A percentile compares a stretch with the other conserved stretches of the same genome.
Conservation (phyloP, 2,888 invertebrate species). For the Therioaphis trifolii region DNA sequence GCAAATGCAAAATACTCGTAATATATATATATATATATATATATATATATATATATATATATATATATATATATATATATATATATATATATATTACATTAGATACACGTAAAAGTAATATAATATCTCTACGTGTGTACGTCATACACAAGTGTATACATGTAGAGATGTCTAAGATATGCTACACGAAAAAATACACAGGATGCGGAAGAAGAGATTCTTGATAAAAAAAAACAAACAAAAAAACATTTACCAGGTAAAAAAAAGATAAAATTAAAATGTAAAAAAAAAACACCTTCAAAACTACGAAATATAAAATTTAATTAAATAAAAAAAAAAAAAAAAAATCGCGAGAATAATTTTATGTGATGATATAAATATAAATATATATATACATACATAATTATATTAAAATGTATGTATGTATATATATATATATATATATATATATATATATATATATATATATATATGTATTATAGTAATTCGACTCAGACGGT, state of each 20-base stretch:
- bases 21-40: no score
- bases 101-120: background rate
- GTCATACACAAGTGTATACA: background rate
- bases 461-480: no score
- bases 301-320: no score
- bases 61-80: no score
- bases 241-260: constrained; percentile 13
- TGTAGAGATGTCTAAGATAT: background rate
- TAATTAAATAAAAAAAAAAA: no score
- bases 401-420: no score
- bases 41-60: no score
- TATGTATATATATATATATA: no score
- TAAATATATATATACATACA: no score
- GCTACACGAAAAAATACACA: constrained; percentile 48
- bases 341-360: background rate
- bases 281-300: constrained; percentile 43
- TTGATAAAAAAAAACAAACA: constrained; percentile 14
- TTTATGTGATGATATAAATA: no score
- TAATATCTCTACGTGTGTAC: background rate
- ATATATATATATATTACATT: no score
- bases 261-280: constrained; percentile 27
- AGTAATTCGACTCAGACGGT: constrained; percentile 72
- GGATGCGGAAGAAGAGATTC: constrained; percentile 46
- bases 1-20: constrained; percentile 10
- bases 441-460: no score